Evolutionary conservation across 1,140 invertebrate species (phyloP).

Genomic region (Nasonia longicornis): DNA sequence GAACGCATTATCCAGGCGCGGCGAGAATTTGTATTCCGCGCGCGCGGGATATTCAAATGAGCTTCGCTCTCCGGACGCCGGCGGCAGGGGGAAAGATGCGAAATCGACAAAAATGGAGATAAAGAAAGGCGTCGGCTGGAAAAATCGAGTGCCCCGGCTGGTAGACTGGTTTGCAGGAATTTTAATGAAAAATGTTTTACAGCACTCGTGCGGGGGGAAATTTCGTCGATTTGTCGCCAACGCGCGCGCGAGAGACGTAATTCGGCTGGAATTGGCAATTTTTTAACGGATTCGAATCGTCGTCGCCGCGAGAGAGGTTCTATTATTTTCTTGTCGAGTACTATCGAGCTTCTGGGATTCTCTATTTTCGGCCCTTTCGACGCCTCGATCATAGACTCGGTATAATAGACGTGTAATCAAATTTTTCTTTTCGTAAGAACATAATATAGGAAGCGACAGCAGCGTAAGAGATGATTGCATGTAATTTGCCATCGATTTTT

Average conservation of each 20-base stretch:
- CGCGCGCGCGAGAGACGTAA: neutral
- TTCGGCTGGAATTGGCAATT: slow-evolving; percentile 5
- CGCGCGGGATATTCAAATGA: slow-evolving; percentile 34
- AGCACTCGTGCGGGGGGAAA: neutral
- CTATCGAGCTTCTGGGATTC: neutral
- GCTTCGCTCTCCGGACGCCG: neutral
- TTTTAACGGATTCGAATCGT: neutral
- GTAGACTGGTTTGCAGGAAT: neutral
- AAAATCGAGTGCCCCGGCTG: neutral
- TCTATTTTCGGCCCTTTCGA: too few species aligned
- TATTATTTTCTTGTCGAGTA: neutral
- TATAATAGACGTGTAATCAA: too few species aligned
- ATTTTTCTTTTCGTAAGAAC: too few species aligned
- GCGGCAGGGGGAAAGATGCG: neutral
- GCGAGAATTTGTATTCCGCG: slow-evolving; percentile 28
- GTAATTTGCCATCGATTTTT: neutral
- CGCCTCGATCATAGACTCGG: too few species aligned
- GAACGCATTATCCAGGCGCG: neutral
- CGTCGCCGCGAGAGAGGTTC: neutral
- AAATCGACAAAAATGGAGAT: slow-evolving; percentile 31
- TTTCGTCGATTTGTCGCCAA: neutral
- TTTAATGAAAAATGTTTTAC: slow-evolving; percentile 23
- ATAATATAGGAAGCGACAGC: neutral
- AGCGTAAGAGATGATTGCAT: neutral
- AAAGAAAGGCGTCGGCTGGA: slow-evolving; percentile 6